phyloP scores from a whole-genome alignment of 2,113 vertebrate genomes.

The Planiliza haematocheilus region DNA sequence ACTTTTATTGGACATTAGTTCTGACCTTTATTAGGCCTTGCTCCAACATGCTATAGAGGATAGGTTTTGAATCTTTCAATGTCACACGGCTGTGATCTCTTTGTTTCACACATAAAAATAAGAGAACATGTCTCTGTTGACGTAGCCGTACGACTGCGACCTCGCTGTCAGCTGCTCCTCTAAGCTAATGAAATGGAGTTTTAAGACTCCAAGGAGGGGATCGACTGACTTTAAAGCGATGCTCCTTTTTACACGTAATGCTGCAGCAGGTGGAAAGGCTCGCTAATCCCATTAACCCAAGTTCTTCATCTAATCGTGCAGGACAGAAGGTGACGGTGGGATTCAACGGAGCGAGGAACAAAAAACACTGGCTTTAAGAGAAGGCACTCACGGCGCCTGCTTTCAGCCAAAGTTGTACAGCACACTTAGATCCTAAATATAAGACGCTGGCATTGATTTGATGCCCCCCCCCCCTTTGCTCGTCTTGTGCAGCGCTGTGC shows the following conservation, averaged over 20 bases:
- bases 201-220: conserved; percentile 47
- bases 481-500: conserved; percentile 2
- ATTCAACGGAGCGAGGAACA: conserved; percentile 10
- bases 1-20: neutral
- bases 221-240: conserved; percentile 56
- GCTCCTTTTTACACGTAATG: conserved; percentile 50
- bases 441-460: neutral
- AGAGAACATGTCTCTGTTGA: conserved; percentile 12
- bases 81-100: conserved; percentile 37
- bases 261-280: conserved; percentile 61
- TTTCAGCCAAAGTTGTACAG: conserved; percentile 1
- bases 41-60: conserved; percentile 13
- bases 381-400: neutral
- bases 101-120: conserved; percentile 16
- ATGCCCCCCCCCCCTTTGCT: neutral
- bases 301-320: conserved; percentile 59
- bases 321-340: conserved; percentile 41
- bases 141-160: conserved; percentile 1
- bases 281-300: conserved; percentile 64
- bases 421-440: neutral
- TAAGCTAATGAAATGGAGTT: conserved; percentile 68
- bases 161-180: conserved; percentile 46
- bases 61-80: neutral
- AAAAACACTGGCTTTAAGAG: neutral
- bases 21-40: conserved; percentile 16